Evolutionary conservation across 2,113 vertebrate species (phyloP).

Genomic region (Brachypteracias leptosomus): DNA sequence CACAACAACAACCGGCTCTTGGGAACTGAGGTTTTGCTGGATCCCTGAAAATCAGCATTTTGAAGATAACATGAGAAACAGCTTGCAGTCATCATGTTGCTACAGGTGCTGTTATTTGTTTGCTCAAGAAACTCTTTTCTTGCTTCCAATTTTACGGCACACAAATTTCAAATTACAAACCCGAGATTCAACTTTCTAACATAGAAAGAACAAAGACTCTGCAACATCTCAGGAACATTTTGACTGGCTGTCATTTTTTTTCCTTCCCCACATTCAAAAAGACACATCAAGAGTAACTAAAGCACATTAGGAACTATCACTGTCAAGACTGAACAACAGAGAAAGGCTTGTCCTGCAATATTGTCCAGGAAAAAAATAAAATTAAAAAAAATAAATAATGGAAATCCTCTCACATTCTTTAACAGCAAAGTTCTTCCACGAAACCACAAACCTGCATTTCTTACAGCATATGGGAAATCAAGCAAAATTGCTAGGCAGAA

Average conservation of each 20-base stretch:
- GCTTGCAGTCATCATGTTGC: background rate
- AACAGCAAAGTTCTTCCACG: background rate
- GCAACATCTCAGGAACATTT: background rate
- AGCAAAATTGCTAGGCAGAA: background rate
- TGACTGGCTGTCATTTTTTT: background rate
- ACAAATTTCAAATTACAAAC: background rate
- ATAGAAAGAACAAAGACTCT: background rate
- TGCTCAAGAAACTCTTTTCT: background rate
- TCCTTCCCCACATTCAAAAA: background rate
- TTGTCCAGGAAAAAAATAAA: background rate
- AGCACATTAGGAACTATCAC: background rate
- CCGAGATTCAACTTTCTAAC: background rate
- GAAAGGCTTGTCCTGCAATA: background rate
- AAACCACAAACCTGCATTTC: background rate
- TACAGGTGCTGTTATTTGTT: background rate
- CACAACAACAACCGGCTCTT: background rate
- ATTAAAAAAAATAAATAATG: background rate
- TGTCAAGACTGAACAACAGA: background rate
- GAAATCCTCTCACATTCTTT: background rate
- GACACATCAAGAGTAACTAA: background rate
- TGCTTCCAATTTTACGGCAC: background rate
- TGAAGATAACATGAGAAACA: background rate
- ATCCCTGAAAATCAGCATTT: background rate
- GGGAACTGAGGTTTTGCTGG: background rate
- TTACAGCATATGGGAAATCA: background rate